Evolutionary conservation across 2,888 invertebrate genomes (phyloP), one percentile per base, ranked within the genome.

Genomic region (Mimas tiliae): DNA sequence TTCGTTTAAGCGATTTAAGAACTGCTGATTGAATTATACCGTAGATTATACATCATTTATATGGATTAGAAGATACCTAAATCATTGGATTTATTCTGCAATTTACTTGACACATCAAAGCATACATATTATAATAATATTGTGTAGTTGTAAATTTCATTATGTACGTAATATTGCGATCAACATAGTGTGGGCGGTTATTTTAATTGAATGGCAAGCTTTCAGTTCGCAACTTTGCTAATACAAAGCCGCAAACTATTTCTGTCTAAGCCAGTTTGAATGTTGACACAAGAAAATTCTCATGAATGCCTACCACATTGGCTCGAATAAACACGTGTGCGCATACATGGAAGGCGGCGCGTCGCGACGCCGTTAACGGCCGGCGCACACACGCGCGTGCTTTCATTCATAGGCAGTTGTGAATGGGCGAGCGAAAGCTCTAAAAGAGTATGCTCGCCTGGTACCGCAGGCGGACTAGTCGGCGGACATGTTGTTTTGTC

Each of bases 251-350:
- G 78, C 85, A 76, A 78, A 87, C 85, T 92, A 91, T 92, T 91
- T 89, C 86, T 88, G 91, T 86, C 79, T 78, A 83, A 82, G 85
- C 83, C 84, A 81, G 81, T 84, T 84, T 81, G 82, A 81, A 82
- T 92, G 91, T 91, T 91, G 91, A 91, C 90, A 89, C 83, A 90
- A 91, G 91, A 88, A 87, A 90, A 89, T 92, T 93, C 91, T 90
- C 91, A 91, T 91, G 89, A 92, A 90, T 91, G 91, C 90, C 90
- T 88, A 85, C 86, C 89, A 85, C 86, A 84, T 86, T 85, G 86
- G 79, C 78, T 86, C 85, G 83, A 87, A 89, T 84, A 87, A 91
- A 91, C 92, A 92, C 91, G 88, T 91, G 91, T 87, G 82, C 76
- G 74, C 74, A 65, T 74, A 81, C 84, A 77, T 76, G 75, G 75